Base-by-base conservation (phyloP, 2,113 vertebrate genomes). In the Bos indicus region DNA sequence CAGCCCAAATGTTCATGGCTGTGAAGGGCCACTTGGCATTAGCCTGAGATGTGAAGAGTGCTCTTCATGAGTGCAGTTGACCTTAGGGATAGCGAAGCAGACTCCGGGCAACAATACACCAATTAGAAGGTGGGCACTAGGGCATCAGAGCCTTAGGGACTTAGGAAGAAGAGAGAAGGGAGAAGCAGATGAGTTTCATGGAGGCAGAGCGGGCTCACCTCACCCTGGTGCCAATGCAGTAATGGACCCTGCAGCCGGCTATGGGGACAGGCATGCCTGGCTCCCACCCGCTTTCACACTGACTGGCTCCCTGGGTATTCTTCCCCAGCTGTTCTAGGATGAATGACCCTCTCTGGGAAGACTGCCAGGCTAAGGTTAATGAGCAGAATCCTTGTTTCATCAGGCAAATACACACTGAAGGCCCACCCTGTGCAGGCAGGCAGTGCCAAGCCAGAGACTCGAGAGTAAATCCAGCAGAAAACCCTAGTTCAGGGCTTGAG, bases 201-300 rank as follows among this genome's bases (percentile, higher is more conserved):
- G 81, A 46, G 57, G 88, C 40, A 77, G 54, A 25, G 5, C 0
- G 0, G 26, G 40, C 10, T 77, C 3, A 17, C 12, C 64, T 6
- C 2, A 11, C 28, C 36, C 36, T 1, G 3, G 25, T 0, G 3
- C 46, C 46, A 4, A 0, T 0, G 3, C 11, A 12, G 54, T 56
- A 3, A 25, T 7, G n/a, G 81, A 30, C 86, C 36, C 3, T 15
- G 43, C 0, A 6, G 60, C 52, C 2, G 60, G 84, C 89, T 1
- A 0, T 19, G 62, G 17, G 21, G 9, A 62, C 0, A 17, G 92
- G 54, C 25, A 43, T 3, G 0, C 8, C 77, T 7, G 15, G 52
- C 80, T 90, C 87, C 40, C 14, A 7, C 59, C 15, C 0, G 0
- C 40, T 15, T 46, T 17, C 67, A 17, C 4, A 16, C 19, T 28